phyloP scores from a whole-genome alignment of 1,140 invertebrate genomes.

The Drosophila setifemur region DNA sequence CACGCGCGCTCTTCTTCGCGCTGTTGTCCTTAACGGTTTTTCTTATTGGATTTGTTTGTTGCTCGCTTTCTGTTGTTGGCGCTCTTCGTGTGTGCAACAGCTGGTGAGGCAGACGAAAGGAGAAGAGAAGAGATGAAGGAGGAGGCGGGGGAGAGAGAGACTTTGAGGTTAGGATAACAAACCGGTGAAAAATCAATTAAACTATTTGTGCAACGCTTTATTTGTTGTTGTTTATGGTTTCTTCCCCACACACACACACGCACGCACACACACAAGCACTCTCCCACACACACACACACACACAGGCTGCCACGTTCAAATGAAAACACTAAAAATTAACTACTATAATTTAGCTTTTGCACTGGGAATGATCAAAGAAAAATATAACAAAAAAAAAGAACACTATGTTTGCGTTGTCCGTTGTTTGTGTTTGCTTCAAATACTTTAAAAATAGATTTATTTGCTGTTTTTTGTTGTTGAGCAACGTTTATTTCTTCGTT shows the following conservation, averaged over 20 bases:
- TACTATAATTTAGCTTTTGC: conserved; percentile 39
- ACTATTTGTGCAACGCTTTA: conserved; percentile 21
- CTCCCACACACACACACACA: conserved; percentile 10
- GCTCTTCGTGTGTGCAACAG: background rate
- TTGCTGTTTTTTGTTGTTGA: conserved; percentile 18
- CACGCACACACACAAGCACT: conserved; percentile 1
- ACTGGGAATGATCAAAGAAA: conserved; percentile 15
- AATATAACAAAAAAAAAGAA: background rate
- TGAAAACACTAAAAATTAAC: conserved; percentile 20
- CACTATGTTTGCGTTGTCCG: conserved; percentile 4
- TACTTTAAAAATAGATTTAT: conserved; percentile 51
- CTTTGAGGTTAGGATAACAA: conserved; percentile 27
- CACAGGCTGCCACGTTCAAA: conserved; percentile 32
- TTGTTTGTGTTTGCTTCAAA: conserved; percentile 1
- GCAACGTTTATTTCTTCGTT: conserved; percentile 12
- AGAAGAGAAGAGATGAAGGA: background rate
- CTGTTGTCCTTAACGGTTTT: too few relatives aligned
- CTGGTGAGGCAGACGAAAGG: background rate
- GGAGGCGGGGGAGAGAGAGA: background rate
- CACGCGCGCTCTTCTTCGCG: conserved; percentile 2
- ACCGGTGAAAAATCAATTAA: conserved; percentile 73
- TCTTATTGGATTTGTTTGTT: conserved; percentile 4
- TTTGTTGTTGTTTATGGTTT: conserved; percentile 11
- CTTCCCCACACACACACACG: conserved; percentile 1
- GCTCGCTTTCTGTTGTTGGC: conserved; percentile 10